Evolutionary conservation across 2,888 invertebrate genomes (phyloP).

Genomic region (Drosophila lacicola): DNA sequence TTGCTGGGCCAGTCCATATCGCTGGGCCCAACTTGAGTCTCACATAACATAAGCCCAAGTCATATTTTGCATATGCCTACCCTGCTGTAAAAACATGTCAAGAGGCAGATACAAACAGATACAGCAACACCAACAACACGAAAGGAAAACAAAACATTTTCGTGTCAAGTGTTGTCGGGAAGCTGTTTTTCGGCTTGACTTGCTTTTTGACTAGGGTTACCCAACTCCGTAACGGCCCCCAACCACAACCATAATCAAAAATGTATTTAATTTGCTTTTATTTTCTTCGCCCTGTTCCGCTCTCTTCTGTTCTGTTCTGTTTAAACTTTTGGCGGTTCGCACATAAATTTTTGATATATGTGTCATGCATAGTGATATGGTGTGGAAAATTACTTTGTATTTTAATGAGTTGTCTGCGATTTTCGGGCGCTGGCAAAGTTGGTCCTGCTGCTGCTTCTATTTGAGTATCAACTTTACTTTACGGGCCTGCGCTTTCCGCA

Average conservation of each 20-base stretch:
- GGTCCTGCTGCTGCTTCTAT: conserved; percentile 17
- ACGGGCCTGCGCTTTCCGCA: not conserved
- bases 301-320: conserved; percentile 15
- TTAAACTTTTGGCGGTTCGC: conserved; percentile 66
- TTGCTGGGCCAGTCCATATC: conserved; percentile 1
- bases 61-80: conserved; percentile 51
- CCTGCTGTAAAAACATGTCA: conserved; percentile 44
- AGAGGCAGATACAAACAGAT: conserved; percentile 21
- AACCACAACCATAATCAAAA: conserved; percentile 68
- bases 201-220: conserved; percentile 71
- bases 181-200: conserved; percentile 78
- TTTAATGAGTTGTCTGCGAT: conserved; percentile 70
- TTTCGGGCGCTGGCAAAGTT: conserved; percentile 27
- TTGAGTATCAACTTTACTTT: not conserved
- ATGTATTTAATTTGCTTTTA: conserved; percentile 77
- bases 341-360: conserved; percentile 75
- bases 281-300: conserved; percentile 19
- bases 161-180: conserved; percentile 71
- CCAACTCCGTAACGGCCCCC: conserved; percentile 8
- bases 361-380: conserved; percentile 67
- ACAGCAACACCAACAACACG: not conserved
- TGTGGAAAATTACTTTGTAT: conserved; percentile 78
- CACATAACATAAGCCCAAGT: conserved; percentile 18
- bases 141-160: conserved; percentile 55
- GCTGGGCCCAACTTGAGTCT: conserved; percentile 6